Evolutionary conservation across 2,797 vertebrate genomes (phyloP).

Genomic region (Trachops cirrhosus): DNA sequence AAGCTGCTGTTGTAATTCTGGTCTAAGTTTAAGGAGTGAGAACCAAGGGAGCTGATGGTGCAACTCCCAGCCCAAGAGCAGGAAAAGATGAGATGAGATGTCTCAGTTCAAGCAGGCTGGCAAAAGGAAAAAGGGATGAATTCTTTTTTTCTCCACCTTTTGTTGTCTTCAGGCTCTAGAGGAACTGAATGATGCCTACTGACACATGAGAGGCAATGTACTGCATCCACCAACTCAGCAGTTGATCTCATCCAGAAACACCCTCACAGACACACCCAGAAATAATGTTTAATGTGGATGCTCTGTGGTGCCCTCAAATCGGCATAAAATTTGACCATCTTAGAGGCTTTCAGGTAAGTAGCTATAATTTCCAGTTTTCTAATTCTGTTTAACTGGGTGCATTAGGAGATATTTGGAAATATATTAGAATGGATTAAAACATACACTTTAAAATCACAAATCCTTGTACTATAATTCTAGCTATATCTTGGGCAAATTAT

Average conservation of each 20-base stretch:
- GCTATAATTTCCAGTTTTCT: background rate
- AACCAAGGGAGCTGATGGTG: background rate
- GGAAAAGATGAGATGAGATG: background rate
- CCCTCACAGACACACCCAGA: background rate
- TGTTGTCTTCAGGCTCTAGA: background rate
- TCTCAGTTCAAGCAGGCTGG: background rate
- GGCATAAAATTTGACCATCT: background rate
- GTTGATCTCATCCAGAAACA: background rate
- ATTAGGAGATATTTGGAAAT: background rate
- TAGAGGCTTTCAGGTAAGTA: background rate
- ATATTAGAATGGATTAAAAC: background rate
- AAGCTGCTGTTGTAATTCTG: background rate
- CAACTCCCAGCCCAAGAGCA: background rate
- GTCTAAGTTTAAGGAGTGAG: background rate
- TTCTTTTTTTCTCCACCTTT: background rate
- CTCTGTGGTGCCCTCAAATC: background rate
- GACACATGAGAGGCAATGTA: background rate
- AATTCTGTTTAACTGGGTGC: background rate
- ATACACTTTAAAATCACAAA: background rate
- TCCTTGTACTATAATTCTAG: background rate
- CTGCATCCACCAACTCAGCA: background rate
- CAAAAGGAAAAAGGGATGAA: background rate
- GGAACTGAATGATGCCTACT: background rate
- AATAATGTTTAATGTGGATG: background rate
- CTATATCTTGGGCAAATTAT: background rate